Base-by-base conservation (phyloP, 2,888 invertebrate genomes). In the Oeneis ivallda region DNA sequence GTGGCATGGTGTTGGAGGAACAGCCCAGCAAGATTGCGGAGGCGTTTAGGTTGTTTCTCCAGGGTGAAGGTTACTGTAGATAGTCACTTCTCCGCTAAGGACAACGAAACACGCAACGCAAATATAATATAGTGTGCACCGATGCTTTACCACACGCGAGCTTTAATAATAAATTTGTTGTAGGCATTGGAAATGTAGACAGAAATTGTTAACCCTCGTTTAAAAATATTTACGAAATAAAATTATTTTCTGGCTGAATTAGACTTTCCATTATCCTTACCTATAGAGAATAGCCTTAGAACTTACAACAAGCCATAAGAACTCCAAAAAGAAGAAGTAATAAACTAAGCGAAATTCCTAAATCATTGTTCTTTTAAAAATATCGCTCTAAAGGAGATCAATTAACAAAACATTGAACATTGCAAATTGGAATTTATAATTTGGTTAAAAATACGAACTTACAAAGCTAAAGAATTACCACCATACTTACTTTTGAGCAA, bases 1-100 rank as follows among this genome's bases (percentile, higher is more conserved):
- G 98, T 84, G 99, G 99, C 70, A 97, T 99, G 97, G 98, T 99
- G 8, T 90, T 99, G 79, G 99, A 99, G 92, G 99, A 99, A 86
- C 98, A 98, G 86, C 99, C 99, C 50, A 96, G 95, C 75, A 99
- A 99, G 94, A 96, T 99, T 76, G 96, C 98, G 79, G 99, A 99
- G 92, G 98, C 99, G 65, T 96, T 99, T 91, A 94, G 98, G 83
- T 94, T 99, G 77, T 99, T 99, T 93, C 94, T 99, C 74, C 99
- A 99, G 92, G 99, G 99, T 76, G 97, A 98, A 92, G 99, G 99
- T 85, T 98, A 98, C 93, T 97, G 97, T 97, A 96, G 90, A 83
- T 90, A 91, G 88, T 88, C 81, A 77, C 64, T 73, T 75, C 79
- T 74, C 73, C 68, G 45, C 34, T 69, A 68, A 62, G 39, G 72